phyloP scores from a whole-genome alignment of 2,888 invertebrate species.

The Papilio elwesi region DNA sequence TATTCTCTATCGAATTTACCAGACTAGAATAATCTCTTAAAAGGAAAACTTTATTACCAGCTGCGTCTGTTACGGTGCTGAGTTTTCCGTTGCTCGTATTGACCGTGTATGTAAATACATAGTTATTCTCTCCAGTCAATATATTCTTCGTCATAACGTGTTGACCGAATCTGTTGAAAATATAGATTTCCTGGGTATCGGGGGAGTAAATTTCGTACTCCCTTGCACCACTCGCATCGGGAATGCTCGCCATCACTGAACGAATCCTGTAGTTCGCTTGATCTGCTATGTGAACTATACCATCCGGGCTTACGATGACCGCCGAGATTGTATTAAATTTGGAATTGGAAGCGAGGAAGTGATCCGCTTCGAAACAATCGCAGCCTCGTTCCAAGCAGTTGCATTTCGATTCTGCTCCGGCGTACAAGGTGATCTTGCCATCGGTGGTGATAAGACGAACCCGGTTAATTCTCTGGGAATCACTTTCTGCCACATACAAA shows the following conservation, averaged over 20 bases:
- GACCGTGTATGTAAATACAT: slow-evolving; percentile 97
- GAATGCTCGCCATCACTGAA: slow-evolving; percentile 95
- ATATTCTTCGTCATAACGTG: slow-evolving; percentile 97
- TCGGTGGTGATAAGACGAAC: slow-evolving; percentile 96
- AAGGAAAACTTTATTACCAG: slow-evolving; percentile 94
- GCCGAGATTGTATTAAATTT: slow-evolving; percentile 97
- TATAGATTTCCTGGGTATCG: slow-evolving; percentile 96
- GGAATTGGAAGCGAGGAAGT: slow-evolving; percentile 95
- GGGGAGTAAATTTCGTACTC: slow-evolving; percentile 98
- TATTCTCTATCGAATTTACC: slow-evolving; percentile 97
- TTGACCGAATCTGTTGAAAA: slow-evolving; percentile 97
- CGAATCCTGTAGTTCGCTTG: slow-evolving; percentile 95
- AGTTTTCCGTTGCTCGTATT: slow-evolving; percentile 98
- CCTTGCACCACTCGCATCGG: slow-evolving; percentile 91
- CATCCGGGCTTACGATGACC: slow-evolving; percentile 96
- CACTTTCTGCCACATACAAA: slow-evolving; percentile 97
- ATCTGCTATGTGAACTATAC: slow-evolving; percentile 97
- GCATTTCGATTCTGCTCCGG: slow-evolving; percentile 96
- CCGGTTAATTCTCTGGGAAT: slow-evolving; percentile 96
- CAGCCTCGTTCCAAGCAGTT: slow-evolving; percentile 96
- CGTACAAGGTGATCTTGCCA: slow-evolving; percentile 96
- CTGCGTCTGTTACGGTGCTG: slow-evolving; percentile 96
- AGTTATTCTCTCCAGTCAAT: slow-evolving; percentile 96
- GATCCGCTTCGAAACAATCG: slow-evolving; percentile 96
- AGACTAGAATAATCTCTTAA: slow-evolving; percentile 93